phyloP scores from a whole-genome alignment of 2,797 vertebrate species.

The Tamandua tetradactyla region DNA sequence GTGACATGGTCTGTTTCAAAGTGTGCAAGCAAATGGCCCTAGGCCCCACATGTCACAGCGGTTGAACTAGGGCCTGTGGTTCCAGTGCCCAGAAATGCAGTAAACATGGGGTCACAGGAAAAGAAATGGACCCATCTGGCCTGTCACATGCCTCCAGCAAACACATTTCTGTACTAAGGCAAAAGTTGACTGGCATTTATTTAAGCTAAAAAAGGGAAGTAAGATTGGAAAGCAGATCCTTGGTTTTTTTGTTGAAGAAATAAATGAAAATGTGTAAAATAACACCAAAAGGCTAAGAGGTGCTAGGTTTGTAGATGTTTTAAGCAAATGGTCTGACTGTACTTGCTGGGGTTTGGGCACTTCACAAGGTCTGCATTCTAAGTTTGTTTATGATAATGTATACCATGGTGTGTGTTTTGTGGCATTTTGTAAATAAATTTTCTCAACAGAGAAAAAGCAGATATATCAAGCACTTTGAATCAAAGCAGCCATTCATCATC shows the following conservation, averaged over 20 bases:
- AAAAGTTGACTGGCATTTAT: neutral
- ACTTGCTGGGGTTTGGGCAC: fast-evolving
- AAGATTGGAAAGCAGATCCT: fast-evolving
- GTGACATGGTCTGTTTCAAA: neutral
- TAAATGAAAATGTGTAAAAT: neutral
- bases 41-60: fast-evolving
- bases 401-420: fast-evolving
- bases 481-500: fast-evolving
- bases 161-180: neutral
- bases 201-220: neutral
- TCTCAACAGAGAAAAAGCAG: neutral
- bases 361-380: fast-evolving
- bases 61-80: neutral
- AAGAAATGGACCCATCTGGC: neutral
- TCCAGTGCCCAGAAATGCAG: fast-evolving
- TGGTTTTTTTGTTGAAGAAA: too few species aligned
- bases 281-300: too few species aligned
- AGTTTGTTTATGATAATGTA: fast-evolving
- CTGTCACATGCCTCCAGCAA: neutral
- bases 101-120: fast-evolving
- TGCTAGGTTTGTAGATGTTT: neutral
- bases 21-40: fast-evolving
- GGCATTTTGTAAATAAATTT: neutral
- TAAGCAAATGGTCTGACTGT: neutral
- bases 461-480: neutral